A percentile compares a stretch with the other conserved stretches of the same genome.
phyloP scores from a whole-genome alignment of 2,113 vertebrate species.

The Echinops telfairi region DNA sequence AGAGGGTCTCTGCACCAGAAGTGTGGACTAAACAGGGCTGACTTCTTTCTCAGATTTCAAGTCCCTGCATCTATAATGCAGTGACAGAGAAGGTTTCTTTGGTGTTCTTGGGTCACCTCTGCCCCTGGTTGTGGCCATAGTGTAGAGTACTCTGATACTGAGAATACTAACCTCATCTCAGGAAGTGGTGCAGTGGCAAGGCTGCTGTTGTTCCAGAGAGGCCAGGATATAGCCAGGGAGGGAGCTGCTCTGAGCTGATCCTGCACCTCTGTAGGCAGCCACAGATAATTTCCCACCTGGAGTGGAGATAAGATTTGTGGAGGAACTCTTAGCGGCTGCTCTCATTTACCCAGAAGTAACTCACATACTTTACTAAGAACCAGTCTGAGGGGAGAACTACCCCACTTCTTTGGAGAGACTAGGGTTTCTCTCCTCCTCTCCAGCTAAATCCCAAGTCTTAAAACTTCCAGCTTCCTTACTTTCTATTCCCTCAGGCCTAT shows the following conservation, averaged over 20 bases:
- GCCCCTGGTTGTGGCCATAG: not conserved
- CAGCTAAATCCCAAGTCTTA: slow-evolving; percentile 12
- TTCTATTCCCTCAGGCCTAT: not conserved
- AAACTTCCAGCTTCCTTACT: slow-evolving; percentile 39
- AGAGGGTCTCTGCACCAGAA: not conserved
- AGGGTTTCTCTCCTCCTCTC: slow-evolving; percentile 18
- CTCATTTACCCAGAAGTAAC: not conserved
- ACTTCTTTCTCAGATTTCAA: slow-evolving; percentile 59
- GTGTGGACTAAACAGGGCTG: slow-evolving; percentile 32
- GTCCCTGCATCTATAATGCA: slow-evolving; percentile 37
- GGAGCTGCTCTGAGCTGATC: slow-evolving; percentile 58
- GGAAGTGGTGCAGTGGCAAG: slow-evolving; percentile 53
- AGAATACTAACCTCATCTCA: not conserved
- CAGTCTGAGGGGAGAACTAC: slow-evolving; percentile 33
- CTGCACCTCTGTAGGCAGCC: not conserved
- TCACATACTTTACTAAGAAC: slow-evolving; percentile 40
- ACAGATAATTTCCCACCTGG: slow-evolving; percentile 42
- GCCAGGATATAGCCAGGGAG: not conserved
- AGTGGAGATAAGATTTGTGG: slow-evolving; percentile 4
- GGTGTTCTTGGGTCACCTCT: not conserved
- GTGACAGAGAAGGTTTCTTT: slow-evolving; percentile 20
- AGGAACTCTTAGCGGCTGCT: not conserved
- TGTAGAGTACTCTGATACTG: not conserved
- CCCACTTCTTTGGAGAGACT: not conserved
- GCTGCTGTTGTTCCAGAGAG: not conserved